Base-by-base conservation (phyloP, 2,113 vertebrate species). In the Poeciliopsis retropinna region DNA sequence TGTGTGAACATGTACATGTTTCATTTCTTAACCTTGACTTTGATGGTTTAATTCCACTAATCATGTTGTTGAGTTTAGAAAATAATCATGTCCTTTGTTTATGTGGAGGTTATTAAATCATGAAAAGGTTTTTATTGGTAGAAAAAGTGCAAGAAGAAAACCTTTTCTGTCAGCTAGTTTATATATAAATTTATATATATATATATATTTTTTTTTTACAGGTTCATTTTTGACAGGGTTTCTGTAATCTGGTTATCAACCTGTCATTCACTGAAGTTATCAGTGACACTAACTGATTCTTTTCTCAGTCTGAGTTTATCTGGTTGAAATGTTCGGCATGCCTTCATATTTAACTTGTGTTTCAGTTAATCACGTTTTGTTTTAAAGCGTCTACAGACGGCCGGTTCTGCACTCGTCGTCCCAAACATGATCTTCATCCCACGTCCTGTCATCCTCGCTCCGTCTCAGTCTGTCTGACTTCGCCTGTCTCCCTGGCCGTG, bases 401-500 rank as follows among this genome's bases (percentile, higher is more conserved):
- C 13, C 6, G 28, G 28, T 39, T 27, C 5, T 39, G 2, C 10
- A 14, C 32, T 25, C 22, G 25, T 25, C 25, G 37, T 11, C 30
- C 29, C 31, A 7, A 22, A 7, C 63, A 64, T 30, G 27, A 37
- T 64, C 63, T 37, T 64, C 63, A 37, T 64, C 63, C 22, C 34
- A 7, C 28, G 27, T n/a, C 11, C 14, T 41, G n/a, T 25, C 64
- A 54, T 39, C 27, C 64, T 64, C 54, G 70, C n/a, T 44, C 28
- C 6, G 1, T 47, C 39, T 68, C 82, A 82, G 68, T 90, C 78
- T 67, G 64, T 85, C 81, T 89, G 87, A 78, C 83, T 87, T 65
- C 72, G 79, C 60, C 79, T 67, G 93, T 96, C 95, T 96, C 73
- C 86, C 92, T 94, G 95, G 90, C 94, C 92, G 89, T 93, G 95